phyloP scores from a whole-genome alignment of 2,888 invertebrate species.

The Nemurella pictetii region DNA sequence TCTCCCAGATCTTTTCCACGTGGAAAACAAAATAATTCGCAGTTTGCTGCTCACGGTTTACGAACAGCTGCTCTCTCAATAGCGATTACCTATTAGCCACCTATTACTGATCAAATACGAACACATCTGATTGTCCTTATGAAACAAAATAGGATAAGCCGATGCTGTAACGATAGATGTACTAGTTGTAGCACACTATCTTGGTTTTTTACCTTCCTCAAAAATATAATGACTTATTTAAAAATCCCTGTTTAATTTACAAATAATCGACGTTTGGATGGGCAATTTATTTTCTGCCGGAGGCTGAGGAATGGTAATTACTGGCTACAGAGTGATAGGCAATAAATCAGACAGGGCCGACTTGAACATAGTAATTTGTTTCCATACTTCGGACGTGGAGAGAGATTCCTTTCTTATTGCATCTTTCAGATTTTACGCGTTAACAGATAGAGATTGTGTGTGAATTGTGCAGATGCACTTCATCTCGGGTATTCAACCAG shows the following conservation, averaged over 20 bases:
- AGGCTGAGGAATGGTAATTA: conserved; percentile 26
- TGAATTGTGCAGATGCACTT: no score
- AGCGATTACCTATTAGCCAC: neutral
- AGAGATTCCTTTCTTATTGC: neutral
- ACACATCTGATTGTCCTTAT: neutral
- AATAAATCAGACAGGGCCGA: conserved; percentile 3
- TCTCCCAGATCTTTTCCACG: no score
- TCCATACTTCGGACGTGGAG: conserved; percentile 1
- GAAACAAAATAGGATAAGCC: neutral
- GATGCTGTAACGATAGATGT: neutral
- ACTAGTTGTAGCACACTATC: no score
- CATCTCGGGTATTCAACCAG: no score
- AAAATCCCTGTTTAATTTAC: conserved; percentile 26
- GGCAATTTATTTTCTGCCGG: conserved; percentile 18
- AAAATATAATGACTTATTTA: conserved; percentile 30
- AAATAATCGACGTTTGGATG: conserved; percentile 27
- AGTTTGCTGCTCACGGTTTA: no score
- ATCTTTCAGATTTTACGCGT: no score
- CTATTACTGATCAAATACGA: neutral
- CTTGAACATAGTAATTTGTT: conserved; percentile 10
- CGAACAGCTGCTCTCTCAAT: no score
- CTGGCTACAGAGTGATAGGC: conserved; percentile 22
- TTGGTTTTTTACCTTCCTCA: conserved; percentile 15
- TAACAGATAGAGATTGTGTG: no score
- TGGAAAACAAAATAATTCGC: no score